Percentiles rank a stretch among this genome's conserved stretches.
These are phyloP conservation scores for Leptinotarsa defecta DNA, from an alignment of 1,140 invertebrate genomes.

Conservation along the genomic window DNA sequence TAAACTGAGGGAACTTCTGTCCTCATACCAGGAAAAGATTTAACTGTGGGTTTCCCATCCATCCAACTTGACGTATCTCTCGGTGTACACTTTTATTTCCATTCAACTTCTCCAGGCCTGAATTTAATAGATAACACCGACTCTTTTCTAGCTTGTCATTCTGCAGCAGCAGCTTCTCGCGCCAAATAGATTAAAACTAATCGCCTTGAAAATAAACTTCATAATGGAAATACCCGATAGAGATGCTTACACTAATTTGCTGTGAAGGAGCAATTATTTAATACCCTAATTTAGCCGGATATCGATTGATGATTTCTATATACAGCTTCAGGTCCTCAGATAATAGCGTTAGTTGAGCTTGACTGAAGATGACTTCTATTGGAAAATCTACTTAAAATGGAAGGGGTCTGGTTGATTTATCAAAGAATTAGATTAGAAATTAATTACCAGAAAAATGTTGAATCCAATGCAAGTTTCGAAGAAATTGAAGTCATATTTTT, in stretches of 20 bases:
- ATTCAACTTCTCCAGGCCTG: conserved; percentile 19
- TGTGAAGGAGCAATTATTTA: conserved; percentile 12
- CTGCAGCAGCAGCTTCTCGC: conserved; percentile 6
- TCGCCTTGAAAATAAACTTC: conserved; percentile 22
- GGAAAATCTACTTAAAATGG: too few species aligned
- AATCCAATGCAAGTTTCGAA: too few species aligned
- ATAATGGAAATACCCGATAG: conserved; percentile 24
- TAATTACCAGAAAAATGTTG: too few species aligned
- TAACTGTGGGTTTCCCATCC: background rate
- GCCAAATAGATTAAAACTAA: conserved; percentile 25
- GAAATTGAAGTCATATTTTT: too few species aligned
- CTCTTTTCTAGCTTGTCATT: conserved; percentile 9
- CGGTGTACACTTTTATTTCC: conserved; percentile 22
- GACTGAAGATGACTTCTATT: too few species aligned
- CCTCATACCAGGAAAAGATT: background rate
- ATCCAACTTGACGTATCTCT: conserved; percentile 15
- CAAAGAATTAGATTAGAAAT: too few species aligned
- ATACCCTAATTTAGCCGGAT: background rate
- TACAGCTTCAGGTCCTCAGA: background rate
- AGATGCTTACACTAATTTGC: conserved; percentile 20
- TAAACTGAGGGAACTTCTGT: background rate
- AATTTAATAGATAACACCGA: conserved; percentile 21
- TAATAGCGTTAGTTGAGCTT: background rate
- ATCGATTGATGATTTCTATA: background rate
- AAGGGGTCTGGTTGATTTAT: too few species aligned